phyloP scores from a whole-genome alignment of 1,140 invertebrate species.

The Solenopsis invicta region DNA sequence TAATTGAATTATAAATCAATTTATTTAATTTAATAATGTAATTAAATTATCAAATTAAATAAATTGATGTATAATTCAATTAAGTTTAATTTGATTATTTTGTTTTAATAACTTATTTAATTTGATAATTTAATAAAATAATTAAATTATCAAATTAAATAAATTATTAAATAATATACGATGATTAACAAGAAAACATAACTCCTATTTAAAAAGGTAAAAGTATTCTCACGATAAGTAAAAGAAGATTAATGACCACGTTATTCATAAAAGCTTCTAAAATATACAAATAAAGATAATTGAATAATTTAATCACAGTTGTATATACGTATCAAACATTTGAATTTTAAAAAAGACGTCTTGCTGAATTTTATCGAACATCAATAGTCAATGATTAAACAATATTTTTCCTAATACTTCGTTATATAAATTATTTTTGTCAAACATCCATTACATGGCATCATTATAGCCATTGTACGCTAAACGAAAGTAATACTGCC shows the following conservation, averaged over 20 bases:
- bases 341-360: not conserved
- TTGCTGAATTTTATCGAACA: constrained; percentile 23
- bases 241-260: not conserved
- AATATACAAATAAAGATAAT: not conserved
- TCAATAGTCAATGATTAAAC: constrained; percentile 7
- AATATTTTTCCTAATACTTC: not conserved
- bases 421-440: not conserved
- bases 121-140: too few species aligned
- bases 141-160: too few species aligned
- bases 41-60: too few species aligned
- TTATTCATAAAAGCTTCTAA: not conserved
- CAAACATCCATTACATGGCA: constrained; percentile 71
- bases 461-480: constrained; percentile 67
- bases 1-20: not conserved
- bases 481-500: constrained; percentile 84
- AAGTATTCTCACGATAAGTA: not conserved
- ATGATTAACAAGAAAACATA: not conserved
- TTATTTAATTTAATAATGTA: not conserved
- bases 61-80: too few species aligned
- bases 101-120: too few species aligned
- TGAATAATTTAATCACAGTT: not conserved
- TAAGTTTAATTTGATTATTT: too few species aligned
- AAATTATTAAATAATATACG: constrained; percentile 11
- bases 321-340: not conserved
- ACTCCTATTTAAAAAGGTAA: not conserved